Conservation (phyloP, 2,888 invertebrate species). For the Cataglyphis albicans region DNA sequence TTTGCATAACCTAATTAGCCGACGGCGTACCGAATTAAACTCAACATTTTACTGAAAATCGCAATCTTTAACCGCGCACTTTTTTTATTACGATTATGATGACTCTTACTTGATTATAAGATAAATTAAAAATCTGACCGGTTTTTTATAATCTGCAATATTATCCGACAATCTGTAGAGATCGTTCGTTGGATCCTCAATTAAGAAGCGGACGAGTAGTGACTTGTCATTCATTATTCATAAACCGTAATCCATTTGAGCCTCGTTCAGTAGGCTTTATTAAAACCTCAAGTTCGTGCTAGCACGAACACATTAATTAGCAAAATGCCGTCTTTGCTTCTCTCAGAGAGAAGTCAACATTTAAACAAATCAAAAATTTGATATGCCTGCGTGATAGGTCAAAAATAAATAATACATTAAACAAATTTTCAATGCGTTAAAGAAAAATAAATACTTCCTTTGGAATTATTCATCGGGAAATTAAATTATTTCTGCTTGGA, state of each 20-base stretch:
- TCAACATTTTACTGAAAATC: slow-evolving; percentile 25
- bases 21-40: slow-evolving; percentile 48
- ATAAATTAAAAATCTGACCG: background rate
- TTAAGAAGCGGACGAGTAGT: slow-evolving; percentile 36
- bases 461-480: background rate
- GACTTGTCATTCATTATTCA: slow-evolving; percentile 60
- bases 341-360: background rate
- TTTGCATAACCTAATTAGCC: slow-evolving; percentile 81
- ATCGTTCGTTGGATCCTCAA: slow-evolving; percentile 25
- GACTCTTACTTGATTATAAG: background rate
- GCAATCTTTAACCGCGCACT: background rate
- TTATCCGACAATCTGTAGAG: slow-evolving; percentile 18
- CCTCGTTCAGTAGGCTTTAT: slow-evolving; percentile 48
- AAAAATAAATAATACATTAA: background rate
- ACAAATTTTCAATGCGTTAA: background rate
- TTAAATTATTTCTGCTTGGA: background rate
- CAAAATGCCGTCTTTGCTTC: background rate
- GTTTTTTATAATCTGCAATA: background rate
- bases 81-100: background rate
- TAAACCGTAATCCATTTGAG: slow-evolving; percentile 52
- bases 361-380: background rate
- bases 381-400: background rate
- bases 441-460: slow-evolving; percentile 20
- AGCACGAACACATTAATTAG: slow-evolving; percentile 50
- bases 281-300: slow-evolving; percentile 55